phyloP scores from a whole-genome alignment of 2,888 invertebrate species.

The Ormyrus pomaceus region DNA sequence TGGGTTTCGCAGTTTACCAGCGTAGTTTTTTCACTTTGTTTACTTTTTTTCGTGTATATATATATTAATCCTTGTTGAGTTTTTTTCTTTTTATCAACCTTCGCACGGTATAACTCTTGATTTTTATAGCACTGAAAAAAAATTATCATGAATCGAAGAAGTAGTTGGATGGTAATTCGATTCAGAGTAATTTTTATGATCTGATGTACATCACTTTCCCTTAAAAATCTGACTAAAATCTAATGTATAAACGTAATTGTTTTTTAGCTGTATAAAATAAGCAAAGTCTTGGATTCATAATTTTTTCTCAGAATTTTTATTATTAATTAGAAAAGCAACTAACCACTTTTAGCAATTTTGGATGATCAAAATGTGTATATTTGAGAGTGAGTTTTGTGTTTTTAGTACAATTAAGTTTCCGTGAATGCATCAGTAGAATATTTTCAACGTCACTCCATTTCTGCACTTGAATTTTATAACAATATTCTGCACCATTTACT shows the following conservation, averaged over 20 bases:
- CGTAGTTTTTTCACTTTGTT: too few species aligned
- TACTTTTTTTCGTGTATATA: too few species aligned
- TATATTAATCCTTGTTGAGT: too few species aligned
- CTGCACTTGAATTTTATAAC: slow-evolving; percentile 31
- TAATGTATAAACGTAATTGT: not conserved
- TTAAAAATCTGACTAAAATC: too few species aligned
- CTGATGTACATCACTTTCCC: too few species aligned
- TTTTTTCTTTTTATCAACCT: too few species aligned
- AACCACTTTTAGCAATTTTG: slow-evolving; percentile 10
- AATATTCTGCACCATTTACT: slow-evolving; percentile 26
- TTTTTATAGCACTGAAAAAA: not conserved
- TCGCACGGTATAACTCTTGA: too few species aligned
- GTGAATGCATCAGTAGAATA: slow-evolving; percentile 41
- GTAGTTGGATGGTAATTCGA: too few species aligned
- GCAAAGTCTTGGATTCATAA: slow-evolving; percentile 18
- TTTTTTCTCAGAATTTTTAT: slow-evolving; percentile 17
- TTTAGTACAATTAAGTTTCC: slow-evolving; percentile 22
- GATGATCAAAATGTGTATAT: not conserved
- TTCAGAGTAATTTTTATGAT: too few species aligned
- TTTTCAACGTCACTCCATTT: slow-evolving; percentile 14
- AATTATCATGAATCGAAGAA: slow-evolving; percentile 32
- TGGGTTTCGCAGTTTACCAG: too few species aligned
- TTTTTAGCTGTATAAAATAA: slow-evolving; percentile 26
- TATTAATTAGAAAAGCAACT: slow-evolving; percentile 26
- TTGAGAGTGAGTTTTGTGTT: slow-evolving; percentile 38